Percentiles rank a stretch among this genome's conserved stretches.
These are phyloP conservation scores for Eurypyga helias DNA, from an alignment of 2,113 vertebrate genomes.

Conservation along the genomic window DNA sequence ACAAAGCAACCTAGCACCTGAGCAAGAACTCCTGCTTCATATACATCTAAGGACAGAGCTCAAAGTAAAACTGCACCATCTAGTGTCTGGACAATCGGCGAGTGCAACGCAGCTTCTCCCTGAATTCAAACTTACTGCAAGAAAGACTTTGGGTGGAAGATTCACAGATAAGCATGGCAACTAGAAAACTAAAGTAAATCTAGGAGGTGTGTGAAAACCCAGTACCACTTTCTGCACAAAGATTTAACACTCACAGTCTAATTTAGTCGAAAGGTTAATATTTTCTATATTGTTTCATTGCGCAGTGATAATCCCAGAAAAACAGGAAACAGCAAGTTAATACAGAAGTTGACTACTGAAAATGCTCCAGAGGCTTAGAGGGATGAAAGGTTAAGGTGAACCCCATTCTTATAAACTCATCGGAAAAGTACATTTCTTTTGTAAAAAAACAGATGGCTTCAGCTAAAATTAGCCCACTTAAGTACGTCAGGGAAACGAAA, in stretches of 20 bases:
- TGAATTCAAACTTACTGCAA: fast-evolving
- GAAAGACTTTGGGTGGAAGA: background rate
- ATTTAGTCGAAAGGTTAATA: background rate
- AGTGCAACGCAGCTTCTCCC: background rate
- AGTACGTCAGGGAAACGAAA: background rate
- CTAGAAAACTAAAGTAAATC: fast-evolving
- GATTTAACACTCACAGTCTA: background rate
- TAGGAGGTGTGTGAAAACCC: background rate
- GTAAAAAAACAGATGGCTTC: background rate
- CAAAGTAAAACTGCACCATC: constrained; percentile 57
- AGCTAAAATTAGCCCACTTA: background rate
- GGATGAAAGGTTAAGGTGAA: background rate
- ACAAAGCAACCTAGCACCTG: background rate
- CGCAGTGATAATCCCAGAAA: background rate
- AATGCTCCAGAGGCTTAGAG: background rate
- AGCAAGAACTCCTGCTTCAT: background rate
- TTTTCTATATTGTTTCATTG: background rate
- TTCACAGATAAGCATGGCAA: fast-evolving
- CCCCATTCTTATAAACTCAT: background rate
- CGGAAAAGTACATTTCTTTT: background rate
- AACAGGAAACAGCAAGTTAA: background rate
- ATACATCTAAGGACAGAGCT: background rate
- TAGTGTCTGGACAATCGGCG: background rate
- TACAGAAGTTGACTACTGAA: background rate
- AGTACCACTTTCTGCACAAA: background rate